A percentile compares a stretch with the other conserved stretches of the same genome.
phyloP scores from a whole-genome alignment of 2,888 invertebrate genomes.

The Boloria selene region DNA sequence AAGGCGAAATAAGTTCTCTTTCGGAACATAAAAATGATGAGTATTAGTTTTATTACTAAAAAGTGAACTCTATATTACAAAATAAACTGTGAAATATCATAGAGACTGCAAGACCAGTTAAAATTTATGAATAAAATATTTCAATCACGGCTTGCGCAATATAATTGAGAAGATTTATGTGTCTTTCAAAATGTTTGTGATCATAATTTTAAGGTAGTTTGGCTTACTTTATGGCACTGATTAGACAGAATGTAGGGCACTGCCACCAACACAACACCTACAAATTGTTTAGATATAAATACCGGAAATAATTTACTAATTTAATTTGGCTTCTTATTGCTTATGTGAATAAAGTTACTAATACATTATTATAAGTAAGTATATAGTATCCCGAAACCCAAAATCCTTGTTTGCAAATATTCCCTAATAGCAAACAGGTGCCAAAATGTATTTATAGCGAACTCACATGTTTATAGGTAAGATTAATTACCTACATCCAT shows the following conservation, averaged over 20 bases:
- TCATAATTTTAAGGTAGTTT: slow-evolving; percentile 38
- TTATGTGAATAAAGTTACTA: background rate
- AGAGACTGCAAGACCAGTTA: background rate
- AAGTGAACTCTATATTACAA: too few relatives aligned
- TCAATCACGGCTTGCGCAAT: slow-evolving; percentile 14
- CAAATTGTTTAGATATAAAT: slow-evolving; percentile 29
- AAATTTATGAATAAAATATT: background rate
- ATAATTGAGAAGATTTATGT: slow-evolving; percentile 37
- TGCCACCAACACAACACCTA: slow-evolving; percentile 43
- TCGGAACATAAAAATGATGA: too few relatives aligned
- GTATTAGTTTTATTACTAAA: too few relatives aligned
- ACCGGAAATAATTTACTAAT: slow-evolving; percentile 35
- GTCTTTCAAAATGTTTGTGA: slow-evolving; percentile 41
- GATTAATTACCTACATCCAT: slow-evolving; percentile 2
- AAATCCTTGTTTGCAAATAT: slow-evolving; percentile 24
- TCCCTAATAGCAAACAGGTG: slow-evolving; percentile 27
- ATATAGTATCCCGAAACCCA: slow-evolving; percentile 23
- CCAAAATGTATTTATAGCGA: slow-evolving; percentile 32
- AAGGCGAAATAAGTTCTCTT: too few relatives aligned
- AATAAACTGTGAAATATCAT: too few relatives aligned
- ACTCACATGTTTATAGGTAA: slow-evolving; percentile 17
- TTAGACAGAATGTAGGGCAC: slow-evolving; percentile 39
- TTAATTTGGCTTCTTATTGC: slow-evolving; percentile 23
- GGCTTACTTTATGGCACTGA: slow-evolving; percentile 39
- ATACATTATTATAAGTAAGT: slow-evolving; percentile 1